These are phyloP conservation scores for Drosophila sucinea DNA, from an alignment of 1,140 invertebrate genomes.

Conservation along the genomic window DNA sequence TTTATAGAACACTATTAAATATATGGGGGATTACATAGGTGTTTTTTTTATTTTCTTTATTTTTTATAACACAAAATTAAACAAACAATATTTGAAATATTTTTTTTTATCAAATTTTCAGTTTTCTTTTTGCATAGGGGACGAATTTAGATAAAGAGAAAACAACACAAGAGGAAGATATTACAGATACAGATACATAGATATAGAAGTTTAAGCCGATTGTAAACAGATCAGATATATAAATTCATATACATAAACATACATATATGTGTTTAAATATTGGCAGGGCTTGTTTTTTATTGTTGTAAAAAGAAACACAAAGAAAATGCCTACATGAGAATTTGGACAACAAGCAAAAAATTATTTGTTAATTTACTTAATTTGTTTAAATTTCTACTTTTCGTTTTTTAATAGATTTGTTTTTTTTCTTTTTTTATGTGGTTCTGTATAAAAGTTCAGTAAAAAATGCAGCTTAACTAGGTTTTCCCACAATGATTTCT, in stretches of 20 bases:
- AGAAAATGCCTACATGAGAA: slow-evolving; percentile 55
- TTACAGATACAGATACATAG: slow-evolving; percentile 26
- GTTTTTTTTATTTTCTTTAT: slow-evolving; percentile 12
- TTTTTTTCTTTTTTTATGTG: slow-evolving; percentile 46
- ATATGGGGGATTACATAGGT: slow-evolving; percentile 25
- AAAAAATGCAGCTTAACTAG: slow-evolving; percentile 82
- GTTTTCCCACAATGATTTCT: slow-evolving; percentile 57
- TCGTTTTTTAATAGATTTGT: slow-evolving; percentile 55
- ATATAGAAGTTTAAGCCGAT: not conserved
- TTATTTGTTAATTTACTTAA: slow-evolving; percentile 39
- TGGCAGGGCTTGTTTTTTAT: not conserved
- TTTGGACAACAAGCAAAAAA: slow-evolving; percentile 63
- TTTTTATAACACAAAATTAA: slow-evolving; percentile 64
- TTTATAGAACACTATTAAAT: slow-evolving; percentile 64
- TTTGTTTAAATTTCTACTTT: slow-evolving; percentile 60
- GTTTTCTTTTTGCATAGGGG: slow-evolving; percentile 13
- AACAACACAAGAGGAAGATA: slow-evolving; percentile 41
- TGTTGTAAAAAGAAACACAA: slow-evolving; percentile 28
- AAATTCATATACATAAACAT: not conserved
- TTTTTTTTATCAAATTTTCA: slow-evolving; percentile 50
- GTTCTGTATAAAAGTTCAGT: slow-evolving; percentile 82
- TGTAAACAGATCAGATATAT: slow-evolving; percentile 2
- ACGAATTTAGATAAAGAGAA: slow-evolving; percentile 31
- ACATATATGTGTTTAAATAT: not conserved
- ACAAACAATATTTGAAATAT: slow-evolving; percentile 78